Conservation (phyloP, 2,888 invertebrate species). For the Nomada lathburiana region DNA sequence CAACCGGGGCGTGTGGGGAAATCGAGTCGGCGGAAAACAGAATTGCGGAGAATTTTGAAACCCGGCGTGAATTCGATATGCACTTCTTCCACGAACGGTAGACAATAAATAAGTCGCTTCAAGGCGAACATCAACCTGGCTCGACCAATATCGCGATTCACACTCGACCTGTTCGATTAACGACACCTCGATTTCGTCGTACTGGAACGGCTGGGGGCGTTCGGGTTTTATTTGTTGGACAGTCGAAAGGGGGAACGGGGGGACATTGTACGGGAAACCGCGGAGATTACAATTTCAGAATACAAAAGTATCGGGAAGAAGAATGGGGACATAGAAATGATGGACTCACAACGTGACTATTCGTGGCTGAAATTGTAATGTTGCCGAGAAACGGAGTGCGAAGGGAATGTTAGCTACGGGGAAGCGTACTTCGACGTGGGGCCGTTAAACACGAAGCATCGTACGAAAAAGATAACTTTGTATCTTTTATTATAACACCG, state of each 20-base stretch:
- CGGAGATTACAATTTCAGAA: slow-evolving; percentile 30
- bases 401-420: slow-evolving; percentile 13
- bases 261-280: not conserved
- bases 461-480: slow-evolving; percentile 64
- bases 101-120: slow-evolving; percentile 67
- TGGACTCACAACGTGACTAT: not conserved
- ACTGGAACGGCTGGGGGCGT: not conserved
- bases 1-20: not conserved
- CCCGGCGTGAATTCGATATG: slow-evolving; percentile 27
- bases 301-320: not conserved
- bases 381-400: slow-evolving; percentile 11
- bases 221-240: slow-evolving; percentile 10
- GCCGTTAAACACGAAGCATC: slow-evolving; percentile 27
- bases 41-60: slow-evolving; percentile 31
- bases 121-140: slow-evolving; percentile 46
- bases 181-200: slow-evolving; percentile 15
- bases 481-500: slow-evolving; percentile 68
- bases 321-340: not conserved
- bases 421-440: slow-evolving; percentile 23
- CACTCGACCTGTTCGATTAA: slow-evolving; percentile 39
- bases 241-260: not conserved
- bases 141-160: slow-evolving; percentile 47
- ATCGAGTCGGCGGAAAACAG: not conserved
- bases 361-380: slow-evolving; percentile 36
- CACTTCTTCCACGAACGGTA: slow-evolving; percentile 47